Conservation (phyloP, 1,140 invertebrate species). For the Orchestia grillus region DNA sequence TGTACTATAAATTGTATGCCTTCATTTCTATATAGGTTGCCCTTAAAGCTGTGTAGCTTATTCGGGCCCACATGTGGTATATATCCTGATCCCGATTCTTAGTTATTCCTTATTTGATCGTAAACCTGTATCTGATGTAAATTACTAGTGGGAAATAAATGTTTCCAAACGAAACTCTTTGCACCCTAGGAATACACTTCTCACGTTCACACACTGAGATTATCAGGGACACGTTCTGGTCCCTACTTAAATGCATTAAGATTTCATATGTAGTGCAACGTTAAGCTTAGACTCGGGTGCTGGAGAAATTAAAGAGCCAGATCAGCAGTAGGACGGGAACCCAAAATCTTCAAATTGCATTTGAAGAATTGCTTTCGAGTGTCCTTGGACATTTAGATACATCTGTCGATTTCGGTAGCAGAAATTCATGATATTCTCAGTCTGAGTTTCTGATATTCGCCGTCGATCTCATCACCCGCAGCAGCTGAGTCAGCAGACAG, state of each 20-base stretch:
- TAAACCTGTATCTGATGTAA: too few relatives aligned
- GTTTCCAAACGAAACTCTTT: too few relatives aligned
- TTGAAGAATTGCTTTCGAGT: not conserved
- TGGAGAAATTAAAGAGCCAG: not conserved
- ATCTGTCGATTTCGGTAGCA: not conserved
- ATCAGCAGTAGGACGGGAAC: not conserved
- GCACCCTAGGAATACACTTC: not conserved
- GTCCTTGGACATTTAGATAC: not conserved
- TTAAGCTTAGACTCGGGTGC: not conserved
- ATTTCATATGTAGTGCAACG: not conserved
- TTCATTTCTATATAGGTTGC: too few relatives aligned
- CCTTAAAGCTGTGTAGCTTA: too few relatives aligned
- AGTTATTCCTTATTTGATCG: too few relatives aligned
- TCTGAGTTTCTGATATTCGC: not conserved
- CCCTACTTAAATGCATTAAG: not conserved
- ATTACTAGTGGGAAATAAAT: too few relatives aligned
- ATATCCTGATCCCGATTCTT: too few relatives aligned
- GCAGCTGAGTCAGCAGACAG: not conserved
- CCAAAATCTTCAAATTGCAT: not conserved
- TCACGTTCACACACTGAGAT: not conserved
- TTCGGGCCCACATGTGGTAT: too few relatives aligned
- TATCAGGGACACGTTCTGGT: not conserved
- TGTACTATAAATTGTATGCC: too few relatives aligned
- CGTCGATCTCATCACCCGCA: not conserved
- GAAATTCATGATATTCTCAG: not conserved